Evolutionary conservation across 2,113 vertebrate genomes (phyloP).

Genomic region (Cettia cetti): DNA sequence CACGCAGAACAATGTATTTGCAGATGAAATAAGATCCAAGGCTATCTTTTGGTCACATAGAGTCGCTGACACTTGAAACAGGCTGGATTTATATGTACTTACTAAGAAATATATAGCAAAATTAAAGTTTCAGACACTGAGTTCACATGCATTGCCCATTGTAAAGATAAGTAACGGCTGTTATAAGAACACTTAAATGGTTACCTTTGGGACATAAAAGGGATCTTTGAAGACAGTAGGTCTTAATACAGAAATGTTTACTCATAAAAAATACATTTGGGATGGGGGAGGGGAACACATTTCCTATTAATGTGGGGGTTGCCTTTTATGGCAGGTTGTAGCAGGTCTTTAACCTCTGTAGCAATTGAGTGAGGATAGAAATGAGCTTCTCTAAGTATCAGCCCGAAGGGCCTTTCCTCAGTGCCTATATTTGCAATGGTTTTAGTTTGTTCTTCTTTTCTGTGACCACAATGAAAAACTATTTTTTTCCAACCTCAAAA

Average conservation of each 20-base stretch:
- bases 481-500: neutral
- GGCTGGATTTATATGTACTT: conserved; percentile 68
- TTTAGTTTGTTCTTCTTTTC: conserved; percentile 4
- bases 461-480: neutral
- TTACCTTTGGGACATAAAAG: conserved; percentile 76
- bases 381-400: conserved; percentile 26
- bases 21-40: conserved; percentile 30
- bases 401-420: conserved; percentile 33
- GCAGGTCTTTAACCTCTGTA: conserved; percentile 38
- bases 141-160: conserved; percentile 25
- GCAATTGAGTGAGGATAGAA: conserved; percentile 35
- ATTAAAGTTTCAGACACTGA: conserved; percentile 51
- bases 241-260: conserved; percentile 76
- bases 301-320: conserved; percentile 51
- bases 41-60: conserved; percentile 14
- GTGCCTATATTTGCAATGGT: neutral
- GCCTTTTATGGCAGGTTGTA: conserved; percentile 60
- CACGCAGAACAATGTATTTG: neutral
- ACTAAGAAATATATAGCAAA: conserved; percentile 73
- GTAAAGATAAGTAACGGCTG: conserved; percentile 77
- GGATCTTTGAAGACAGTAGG: conserved; percentile 70
- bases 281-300: conserved; percentile 37
- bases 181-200: conserved; percentile 74
- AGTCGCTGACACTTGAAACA: conserved; percentile 32
- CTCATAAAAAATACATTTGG: conserved; percentile 72